Base-by-base conservation (phyloP, 1,140 invertebrate species). In the Nasonia longicornis region DNA sequence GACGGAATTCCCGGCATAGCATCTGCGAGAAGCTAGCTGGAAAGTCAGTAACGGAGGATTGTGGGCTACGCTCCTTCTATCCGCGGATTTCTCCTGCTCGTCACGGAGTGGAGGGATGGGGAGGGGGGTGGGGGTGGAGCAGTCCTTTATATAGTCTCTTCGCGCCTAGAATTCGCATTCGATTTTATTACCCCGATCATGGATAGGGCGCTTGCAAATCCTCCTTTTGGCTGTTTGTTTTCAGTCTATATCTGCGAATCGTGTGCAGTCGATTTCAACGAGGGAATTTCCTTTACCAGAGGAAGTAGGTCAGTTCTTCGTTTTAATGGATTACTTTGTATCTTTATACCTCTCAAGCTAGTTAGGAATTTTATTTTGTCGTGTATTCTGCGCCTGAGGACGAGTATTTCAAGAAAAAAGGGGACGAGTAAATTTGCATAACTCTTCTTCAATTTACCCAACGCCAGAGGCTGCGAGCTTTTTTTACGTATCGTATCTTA, bases 141-240 rank as follows among this genome's bases (percentile, higher is more conserved):
- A 58, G 52, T 73, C 71, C 71, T 73, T 73, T 73, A 45, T 48
- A 52, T 22, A 73, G 14, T 10, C n/a, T 48, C 42, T 29, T 48
- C 71, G 38, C 38, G n/a, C 71, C n/a, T 73, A 42, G 38, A 73
- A 48, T 48, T 29, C 71, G 48, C 42, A 73, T 73, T 73, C 26
- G 16, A 73, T 73, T 73, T 73, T 73, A 73, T 73, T 73, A 73
- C 22, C 42, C 52, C 38, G 38, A 73, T 52, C 42, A 48, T 73
- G 71, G 38, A 45, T 73, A 42, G 38, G 38, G 10, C 52, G 52
- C 38, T 73, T 73, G 22, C 22, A 52, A 73, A 73, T 73, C 71
- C 66, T 58, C 20, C 52, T n/a, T 29, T 11, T 22, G 26, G 10
- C 66, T 67, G 29, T 29, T 31, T 31, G 66, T 67, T 67, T 67